Evolutionary conservation across 1,140 invertebrate species (phyloP), one percentile per base, ranked within the genome.

Genomic region (Sarcophaga peregrina): DNA sequence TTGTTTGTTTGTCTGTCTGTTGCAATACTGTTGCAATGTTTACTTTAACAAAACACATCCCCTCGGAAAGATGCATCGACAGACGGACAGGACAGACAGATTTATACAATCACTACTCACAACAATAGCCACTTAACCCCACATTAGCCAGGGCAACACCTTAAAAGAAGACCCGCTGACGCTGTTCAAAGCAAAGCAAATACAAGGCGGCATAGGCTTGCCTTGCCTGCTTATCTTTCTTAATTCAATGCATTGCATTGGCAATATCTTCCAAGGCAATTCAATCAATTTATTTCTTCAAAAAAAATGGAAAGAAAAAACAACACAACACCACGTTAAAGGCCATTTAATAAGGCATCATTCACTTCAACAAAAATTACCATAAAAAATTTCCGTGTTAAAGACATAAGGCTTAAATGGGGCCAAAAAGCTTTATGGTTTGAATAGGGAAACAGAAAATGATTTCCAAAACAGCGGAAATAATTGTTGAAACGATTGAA

Each of bases 71-170:
- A 37, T 37, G 25, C 25, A 37, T 37, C 25, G 25, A 37, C 25
- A 37, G 25, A 37, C 25, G 4, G 25, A 4, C 1, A 1, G 4
- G 25, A 37, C 25, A 37, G 25, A 37, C 25, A 37, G 25, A 37
- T 37, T 37, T 37, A 37, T 37, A 37, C 25, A 37, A 37, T 37
- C 25, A 37, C 25, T 37, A 37, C 25, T 37, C 25, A 37, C 25
- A 37, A 68, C 62, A 68, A 68, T 68, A n/a, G 62, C 62, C 62
- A 68, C 62, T 68, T 68, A 68, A 68, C 62, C 62, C n/a, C 17
- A 68, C 62, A 68, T 68, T 68, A 68, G 62, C 62, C 62, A 20
- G 5, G 62, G n/a, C 50, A 68, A 68, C 62, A 68, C 62, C 62
- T 68, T 6, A 37, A 68, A 68, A n/a, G 10, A 13, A 1, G 7